phyloP scores from a whole-genome alignment of 2,888 invertebrate species.

The Apamea anceps region DNA sequence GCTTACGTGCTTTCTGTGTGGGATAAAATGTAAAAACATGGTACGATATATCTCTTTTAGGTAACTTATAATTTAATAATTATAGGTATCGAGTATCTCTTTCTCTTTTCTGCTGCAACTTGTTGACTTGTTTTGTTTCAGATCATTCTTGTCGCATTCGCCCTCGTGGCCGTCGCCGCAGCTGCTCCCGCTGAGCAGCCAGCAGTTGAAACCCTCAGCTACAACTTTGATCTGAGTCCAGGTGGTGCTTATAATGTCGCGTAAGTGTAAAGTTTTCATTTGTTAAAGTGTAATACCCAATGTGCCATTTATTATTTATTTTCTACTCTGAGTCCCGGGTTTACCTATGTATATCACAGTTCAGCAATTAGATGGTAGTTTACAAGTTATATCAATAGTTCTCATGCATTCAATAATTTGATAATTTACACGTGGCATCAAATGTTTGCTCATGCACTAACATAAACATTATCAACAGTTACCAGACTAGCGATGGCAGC shows the following conservation, averaged over 20 bases:
- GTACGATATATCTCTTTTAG: background rate
- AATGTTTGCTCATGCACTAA: constrained; percentile 9
- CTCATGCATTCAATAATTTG: background rate
- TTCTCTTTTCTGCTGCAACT: background rate
- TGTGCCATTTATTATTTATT: background rate
- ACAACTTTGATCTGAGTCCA: constrained; percentile 73
- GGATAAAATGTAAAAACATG: background rate
- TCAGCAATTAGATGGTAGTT: background rate
- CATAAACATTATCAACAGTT: constrained; percentile 26
- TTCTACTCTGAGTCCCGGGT: background rate
- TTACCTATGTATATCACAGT: background rate
- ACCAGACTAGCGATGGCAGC: constrained; percentile 77
- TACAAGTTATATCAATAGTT: background rate
- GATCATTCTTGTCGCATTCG: constrained; percentile 75
- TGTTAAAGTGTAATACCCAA: background rate
- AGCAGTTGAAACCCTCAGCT: constrained; percentile 72
- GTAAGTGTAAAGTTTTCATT: constrained; percentile 68
- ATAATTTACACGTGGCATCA: background rate
- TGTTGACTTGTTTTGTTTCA: constrained; percentile 27
- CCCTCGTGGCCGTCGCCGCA: constrained; percentile 78
- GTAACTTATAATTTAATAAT: background rate
- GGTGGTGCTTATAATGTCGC: constrained; percentile 76
- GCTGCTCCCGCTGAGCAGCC: constrained; percentile 74
- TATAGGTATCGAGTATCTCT: background rate
- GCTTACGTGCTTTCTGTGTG: background rate